phyloP scores from a whole-genome alignment of 2,888 invertebrate species.

The Tribolium freemani region DNA sequence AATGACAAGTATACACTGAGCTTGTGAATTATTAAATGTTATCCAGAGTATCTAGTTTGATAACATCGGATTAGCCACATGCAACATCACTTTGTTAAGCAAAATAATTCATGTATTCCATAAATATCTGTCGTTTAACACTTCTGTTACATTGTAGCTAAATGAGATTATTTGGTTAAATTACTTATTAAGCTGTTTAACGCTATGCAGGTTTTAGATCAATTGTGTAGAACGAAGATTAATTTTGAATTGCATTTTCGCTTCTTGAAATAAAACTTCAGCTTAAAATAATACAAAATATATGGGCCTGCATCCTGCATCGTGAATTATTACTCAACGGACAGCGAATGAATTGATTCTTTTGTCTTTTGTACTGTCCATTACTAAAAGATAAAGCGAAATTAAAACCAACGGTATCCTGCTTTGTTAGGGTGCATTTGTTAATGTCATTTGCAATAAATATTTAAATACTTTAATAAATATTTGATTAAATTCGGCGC shows the following conservation, averaged over 20 bases:
- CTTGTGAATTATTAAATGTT: neutral
- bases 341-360: conserved; percentile 13
- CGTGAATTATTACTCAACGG: neutral
- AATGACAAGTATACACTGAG: neutral
- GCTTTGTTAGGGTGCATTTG: conserved; percentile 9
- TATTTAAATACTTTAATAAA: conserved; percentile 23
- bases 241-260: too few relatives aligned
- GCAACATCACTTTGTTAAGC: neutral
- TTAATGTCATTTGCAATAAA: conserved; percentile 1
- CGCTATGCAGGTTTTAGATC: neutral
- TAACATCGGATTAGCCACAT: neutral
- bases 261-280: too few relatives aligned
- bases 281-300: too few relatives aligned
- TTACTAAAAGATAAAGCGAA: conserved; percentile 23
- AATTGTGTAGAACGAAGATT: neutral
- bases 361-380: neutral
- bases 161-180: neutral
- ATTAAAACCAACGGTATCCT: conserved; percentile 17
- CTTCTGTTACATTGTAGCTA: neutral
- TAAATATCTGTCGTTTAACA: neutral
- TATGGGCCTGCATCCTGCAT: too few relatives aligned
- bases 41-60: neutral
- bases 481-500: conserved; percentile 34
- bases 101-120: neutral
- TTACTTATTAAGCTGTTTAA: neutral